Evolutionary conservation across 2,797 vertebrate species (phyloP).

Genomic region (Molossus alvarezi): DNA sequence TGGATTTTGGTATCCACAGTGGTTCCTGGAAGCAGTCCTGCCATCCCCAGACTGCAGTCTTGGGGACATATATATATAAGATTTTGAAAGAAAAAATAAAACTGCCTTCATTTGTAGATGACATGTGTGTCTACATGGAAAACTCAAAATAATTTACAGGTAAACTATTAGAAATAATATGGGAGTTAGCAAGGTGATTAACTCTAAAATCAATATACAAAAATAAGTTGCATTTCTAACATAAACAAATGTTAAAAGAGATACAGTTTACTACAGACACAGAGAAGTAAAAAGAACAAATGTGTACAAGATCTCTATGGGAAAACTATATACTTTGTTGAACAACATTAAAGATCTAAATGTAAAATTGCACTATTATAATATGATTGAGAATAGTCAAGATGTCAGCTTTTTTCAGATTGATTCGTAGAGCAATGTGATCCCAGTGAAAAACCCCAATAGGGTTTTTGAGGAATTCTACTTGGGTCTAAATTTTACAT

Average conservation of each 20-base stretch:
- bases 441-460: slow-evolving; percentile 28
- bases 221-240: slow-evolving; percentile 43
- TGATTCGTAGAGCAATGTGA: not conserved
- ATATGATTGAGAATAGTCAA: slow-evolving; percentile 6
- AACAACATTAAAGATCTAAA: slow-evolving; percentile 29
- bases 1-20: not conserved
- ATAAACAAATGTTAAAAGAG: slow-evolving; percentile 7
- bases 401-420: not conserved
- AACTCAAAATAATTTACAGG: slow-evolving; percentile 39
- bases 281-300: slow-evolving; percentile 35
- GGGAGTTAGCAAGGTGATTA: not conserved
- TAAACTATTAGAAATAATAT: slow-evolving; percentile 53
- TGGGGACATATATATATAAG: not conserved
- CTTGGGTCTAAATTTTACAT: not conserved
- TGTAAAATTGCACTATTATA: not conserved
- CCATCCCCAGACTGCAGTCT: not conserved
- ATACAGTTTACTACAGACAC: not conserved
- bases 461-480: not conserved
- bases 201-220: slow-evolving; percentile 47
- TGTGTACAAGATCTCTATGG: not conserved
- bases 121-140: not conserved
- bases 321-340: slow-evolving; percentile 25
- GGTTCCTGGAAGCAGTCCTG: not conserved
- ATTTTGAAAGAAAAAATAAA: slow-evolving; percentile 56
- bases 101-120: not conserved